These are phyloP conservation scores for Calidris pygmaea DNA, from an alignment of 2,113 vertebrate species.

Conservation along the genomic window DNA sequence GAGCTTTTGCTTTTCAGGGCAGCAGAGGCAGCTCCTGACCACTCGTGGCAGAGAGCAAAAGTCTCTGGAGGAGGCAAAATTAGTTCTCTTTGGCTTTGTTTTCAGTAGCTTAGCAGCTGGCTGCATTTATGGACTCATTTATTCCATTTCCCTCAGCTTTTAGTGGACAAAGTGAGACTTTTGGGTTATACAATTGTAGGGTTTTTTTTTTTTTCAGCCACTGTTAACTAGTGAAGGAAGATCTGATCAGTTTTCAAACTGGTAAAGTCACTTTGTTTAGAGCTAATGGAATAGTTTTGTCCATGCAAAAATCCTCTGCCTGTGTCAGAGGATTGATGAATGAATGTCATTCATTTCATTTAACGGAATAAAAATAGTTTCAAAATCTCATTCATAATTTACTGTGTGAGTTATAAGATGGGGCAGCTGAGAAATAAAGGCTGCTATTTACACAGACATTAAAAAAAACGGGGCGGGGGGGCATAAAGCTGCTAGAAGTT, in stretches of 20 bases:
- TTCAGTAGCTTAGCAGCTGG: background rate
- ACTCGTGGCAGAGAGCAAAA: background rate
- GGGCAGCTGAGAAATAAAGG: background rate
- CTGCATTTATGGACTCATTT: background rate
- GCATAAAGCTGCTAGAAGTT: background rate
- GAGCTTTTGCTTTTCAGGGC: background rate
- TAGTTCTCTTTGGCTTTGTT: background rate
- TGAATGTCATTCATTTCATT: background rate
- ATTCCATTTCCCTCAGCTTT: background rate
- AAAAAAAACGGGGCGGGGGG: background rate
- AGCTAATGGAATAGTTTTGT: background rate
- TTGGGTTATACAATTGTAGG: background rate
- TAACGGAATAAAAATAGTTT: background rate
- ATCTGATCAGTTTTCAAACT: background rate
- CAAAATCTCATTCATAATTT: background rate
- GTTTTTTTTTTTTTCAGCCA: background rate
- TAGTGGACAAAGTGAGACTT: background rate
- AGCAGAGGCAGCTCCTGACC: background rate
- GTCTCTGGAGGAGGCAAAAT: background rate
- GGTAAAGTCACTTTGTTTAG: background rate
- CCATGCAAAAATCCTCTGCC: background rate
- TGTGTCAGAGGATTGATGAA: too few relatives aligned
- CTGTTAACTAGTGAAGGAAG: background rate
- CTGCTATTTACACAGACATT: background rate
- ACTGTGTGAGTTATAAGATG: background rate